A percentile compares a stretch with the other conserved stretches of the same genome.
Conservation (phyloP, 2,888 invertebrate genomes). For the Amiota minor region DNA sequence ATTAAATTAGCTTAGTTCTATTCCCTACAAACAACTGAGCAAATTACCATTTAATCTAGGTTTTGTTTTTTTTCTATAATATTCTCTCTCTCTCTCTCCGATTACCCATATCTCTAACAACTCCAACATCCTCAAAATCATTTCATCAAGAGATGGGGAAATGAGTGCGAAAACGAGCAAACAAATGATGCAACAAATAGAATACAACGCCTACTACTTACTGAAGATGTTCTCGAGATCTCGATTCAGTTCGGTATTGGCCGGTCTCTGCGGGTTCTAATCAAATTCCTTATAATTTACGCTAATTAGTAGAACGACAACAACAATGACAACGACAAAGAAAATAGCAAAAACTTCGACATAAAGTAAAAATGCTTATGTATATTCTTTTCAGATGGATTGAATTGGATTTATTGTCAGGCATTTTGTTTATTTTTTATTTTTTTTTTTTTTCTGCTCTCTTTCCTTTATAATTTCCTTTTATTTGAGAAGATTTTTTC, state of each 20-base stretch:
- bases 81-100: too few relatives aligned
- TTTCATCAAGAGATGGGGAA: too few relatives aligned
- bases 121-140: too few relatives aligned
- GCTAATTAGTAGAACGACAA: slow-evolving; percentile 8
- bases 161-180: too few relatives aligned
- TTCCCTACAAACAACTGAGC: too few relatives aligned
- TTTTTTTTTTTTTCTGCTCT: neutral
- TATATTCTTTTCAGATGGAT: neutral
- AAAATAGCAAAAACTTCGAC: neutral
- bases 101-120: too few relatives aligned
- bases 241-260: too few relatives aligned
- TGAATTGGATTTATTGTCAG: slow-evolving; percentile 9
- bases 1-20: too few relatives aligned
- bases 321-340: neutral
- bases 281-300: slow-evolving; percentile 11
- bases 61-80: too few relatives aligned
- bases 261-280: neutral
- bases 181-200: slow-evolving; percentile 6
- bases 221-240: too few relatives aligned
- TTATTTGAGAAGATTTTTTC: neutral
- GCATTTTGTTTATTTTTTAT: slow-evolving; percentile 5
- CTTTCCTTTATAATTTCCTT: neutral
- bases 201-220: neutral
- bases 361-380: neutral
- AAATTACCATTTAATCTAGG: too few relatives aligned